phyloP scores from a whole-genome alignment of 1,140 invertebrate species.

The Berghia stephanieae region DNA sequence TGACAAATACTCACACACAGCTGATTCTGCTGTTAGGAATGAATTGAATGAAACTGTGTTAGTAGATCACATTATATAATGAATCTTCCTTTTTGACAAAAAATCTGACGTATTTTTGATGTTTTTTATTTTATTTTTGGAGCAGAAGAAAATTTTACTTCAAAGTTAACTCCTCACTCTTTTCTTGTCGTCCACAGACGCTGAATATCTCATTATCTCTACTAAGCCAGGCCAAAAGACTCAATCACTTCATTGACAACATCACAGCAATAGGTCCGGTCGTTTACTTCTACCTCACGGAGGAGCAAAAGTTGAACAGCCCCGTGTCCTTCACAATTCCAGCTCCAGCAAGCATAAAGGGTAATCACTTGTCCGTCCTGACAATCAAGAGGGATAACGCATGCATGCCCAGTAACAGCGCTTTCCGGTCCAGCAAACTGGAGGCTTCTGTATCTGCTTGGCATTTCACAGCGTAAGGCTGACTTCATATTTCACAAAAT shows the following conservation, averaged over 20 bases:
- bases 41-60: too few relatives aligned
- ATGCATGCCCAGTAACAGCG: conserved; percentile 52
- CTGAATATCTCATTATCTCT: conserved; percentile 31
- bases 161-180: conserved; percentile 12
- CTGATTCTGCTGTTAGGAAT: too few relatives aligned
- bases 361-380: conserved; percentile 53
- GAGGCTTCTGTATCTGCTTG: conserved; percentile 54
- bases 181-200: conserved; percentile 18
- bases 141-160: too few relatives aligned
- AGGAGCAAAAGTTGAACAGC: conserved; percentile 47
- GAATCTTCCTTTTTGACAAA: too few relatives aligned
- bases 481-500: background rate
- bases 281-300: conserved; percentile 45
- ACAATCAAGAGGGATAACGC: conserved; percentile 58
- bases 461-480: conserved; percentile 58
- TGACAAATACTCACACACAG: too few relatives aligned
- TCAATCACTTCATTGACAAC: conserved; percentile 49
- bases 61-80: too few relatives aligned
- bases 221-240: conserved; percentile 38
- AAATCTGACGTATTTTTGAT: too few relatives aligned
- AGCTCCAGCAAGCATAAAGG: conserved; percentile 46
- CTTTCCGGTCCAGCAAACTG: conserved; percentile 44
- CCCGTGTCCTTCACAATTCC: conserved; percentile 52
- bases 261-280: conserved; percentile 56
- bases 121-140: too few relatives aligned